Evolutionary conservation across 2,888 invertebrate species (phyloP).

Genomic region (Drosophila helvetica): DNA sequence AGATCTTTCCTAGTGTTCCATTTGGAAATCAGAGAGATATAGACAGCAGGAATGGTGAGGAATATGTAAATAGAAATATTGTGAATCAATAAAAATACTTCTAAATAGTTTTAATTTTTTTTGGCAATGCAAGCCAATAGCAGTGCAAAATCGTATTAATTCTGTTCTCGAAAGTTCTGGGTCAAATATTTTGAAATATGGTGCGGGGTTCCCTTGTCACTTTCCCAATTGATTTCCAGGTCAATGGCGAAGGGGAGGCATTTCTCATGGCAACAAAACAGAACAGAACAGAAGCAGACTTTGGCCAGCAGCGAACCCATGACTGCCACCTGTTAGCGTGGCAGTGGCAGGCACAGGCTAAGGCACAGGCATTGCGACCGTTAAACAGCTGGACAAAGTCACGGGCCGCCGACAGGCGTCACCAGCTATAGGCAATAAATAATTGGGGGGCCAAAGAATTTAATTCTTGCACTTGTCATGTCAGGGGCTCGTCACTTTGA

Average conservation of each 20-base stretch:
- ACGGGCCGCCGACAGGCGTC: not conserved
- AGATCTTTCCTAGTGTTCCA: too few relatives aligned
- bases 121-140: not conserved
- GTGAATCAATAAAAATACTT: not conserved
- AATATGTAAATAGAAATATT: not conserved
- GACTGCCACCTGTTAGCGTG: constrained; percentile 16
- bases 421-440: constrained; percentile 8
- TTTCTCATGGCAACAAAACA: not conserved
- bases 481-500: constrained; percentile 12
- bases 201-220: not conserved
- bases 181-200: not conserved
- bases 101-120: not conserved
- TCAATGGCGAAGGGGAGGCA: not conserved
- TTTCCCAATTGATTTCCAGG: not conserved
- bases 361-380: not conserved
- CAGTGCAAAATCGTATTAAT: too few relatives aligned
- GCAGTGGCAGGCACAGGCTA: not conserved
- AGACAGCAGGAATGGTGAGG: constrained; percentile 12
- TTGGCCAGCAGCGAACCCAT: not conserved
- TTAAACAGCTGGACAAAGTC: constrained; percentile 1
- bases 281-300: too few relatives aligned
- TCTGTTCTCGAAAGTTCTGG: not conserved
- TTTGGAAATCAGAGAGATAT: not conserved
- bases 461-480: constrained; percentile 14
- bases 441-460: not conserved